Percentiles rank a stretch among this genome's conserved stretches.
Evolutionary conservation across 2,797 vertebrate genomes (phyloP).

Genomic region (Balearica regulorum): DNA sequence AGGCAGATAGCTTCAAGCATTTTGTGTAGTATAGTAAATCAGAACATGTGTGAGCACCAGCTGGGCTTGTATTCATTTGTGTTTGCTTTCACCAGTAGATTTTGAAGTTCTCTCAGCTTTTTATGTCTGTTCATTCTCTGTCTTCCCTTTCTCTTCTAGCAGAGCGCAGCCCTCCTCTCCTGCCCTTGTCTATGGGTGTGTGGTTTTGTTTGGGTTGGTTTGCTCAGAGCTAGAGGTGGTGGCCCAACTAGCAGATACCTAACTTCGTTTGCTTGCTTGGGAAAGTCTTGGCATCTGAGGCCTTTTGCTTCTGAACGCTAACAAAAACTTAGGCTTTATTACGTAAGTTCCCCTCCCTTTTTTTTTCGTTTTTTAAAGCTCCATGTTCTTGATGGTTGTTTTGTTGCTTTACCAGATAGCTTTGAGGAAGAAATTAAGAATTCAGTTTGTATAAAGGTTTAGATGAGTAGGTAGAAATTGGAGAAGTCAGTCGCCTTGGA

Average conservation of each 20-base stretch:
- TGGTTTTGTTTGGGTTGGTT: background rate
- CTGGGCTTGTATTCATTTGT: background rate
- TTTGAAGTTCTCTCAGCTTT: background rate
- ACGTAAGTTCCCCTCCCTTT: background rate
- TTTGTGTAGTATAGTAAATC: background rate
- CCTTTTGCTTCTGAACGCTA: background rate
- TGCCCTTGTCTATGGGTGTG: background rate
- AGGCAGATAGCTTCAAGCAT: background rate
- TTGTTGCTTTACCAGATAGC: background rate
- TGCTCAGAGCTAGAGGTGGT: background rate
- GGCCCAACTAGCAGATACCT: background rate
- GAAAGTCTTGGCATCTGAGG: background rate
- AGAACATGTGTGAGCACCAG: background rate
- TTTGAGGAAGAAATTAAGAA: background rate
- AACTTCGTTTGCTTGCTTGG: background rate
- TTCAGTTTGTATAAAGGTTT: background rate
- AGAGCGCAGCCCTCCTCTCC: background rate
- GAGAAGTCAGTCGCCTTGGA: background rate
- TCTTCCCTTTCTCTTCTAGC: background rate
- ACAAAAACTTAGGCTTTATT: background rate
- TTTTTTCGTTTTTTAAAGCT: background rate
- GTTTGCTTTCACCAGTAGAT: background rate
- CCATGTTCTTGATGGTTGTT: background rate
- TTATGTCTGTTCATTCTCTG: background rate
- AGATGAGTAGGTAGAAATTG: background rate